Percentiles rank a stretch among this genome's conserved stretches.
phyloP scores from a whole-genome alignment of 2,113 vertebrate genomes.

The Petrocephalus microphthalmus region DNA sequence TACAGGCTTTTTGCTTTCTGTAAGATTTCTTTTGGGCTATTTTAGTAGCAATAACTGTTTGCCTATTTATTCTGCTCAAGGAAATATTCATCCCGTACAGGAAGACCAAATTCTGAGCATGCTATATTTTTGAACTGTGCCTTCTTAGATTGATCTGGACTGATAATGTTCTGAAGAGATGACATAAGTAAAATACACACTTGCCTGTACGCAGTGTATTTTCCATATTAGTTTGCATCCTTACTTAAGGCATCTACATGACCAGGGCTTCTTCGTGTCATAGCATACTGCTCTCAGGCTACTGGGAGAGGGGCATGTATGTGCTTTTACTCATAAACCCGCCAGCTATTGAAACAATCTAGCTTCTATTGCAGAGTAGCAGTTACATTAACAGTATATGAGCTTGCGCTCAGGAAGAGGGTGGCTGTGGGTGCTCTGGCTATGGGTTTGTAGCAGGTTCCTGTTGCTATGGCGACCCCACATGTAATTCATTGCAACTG shows the following conservation, averaged over 20 bases:
- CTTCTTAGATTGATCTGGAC: not conserved
- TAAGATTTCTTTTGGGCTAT: not conserved
- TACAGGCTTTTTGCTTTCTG: not conserved
- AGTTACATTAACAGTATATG: slow-evolving; percentile 38
- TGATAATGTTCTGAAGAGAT: not conserved
- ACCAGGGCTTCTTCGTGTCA: slow-evolving; percentile 13
- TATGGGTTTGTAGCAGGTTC: slow-evolving; percentile 29
- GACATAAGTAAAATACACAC: not conserved
- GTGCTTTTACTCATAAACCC: slow-evolving; percentile 57
- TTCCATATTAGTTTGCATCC: not conserved
- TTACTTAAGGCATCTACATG: not conserved
- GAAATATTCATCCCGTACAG: not conserved
- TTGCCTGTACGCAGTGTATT: not conserved
- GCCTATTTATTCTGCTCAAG: not conserved
- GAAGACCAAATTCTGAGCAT: not conserved
- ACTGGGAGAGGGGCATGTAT: slow-evolving; percentile 44
- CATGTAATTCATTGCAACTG: slow-evolving; percentile 46
- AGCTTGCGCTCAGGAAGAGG: not conserved
- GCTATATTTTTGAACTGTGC: not conserved
- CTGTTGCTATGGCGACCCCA: slow-evolving; percentile 71
- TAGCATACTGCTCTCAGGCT: slow-evolving; percentile 24
- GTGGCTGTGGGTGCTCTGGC: slow-evolving; percentile 25
- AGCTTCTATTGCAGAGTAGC: slow-evolving; percentile 44
- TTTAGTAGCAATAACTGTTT: not conserved
- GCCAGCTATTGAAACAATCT: slow-evolving; percentile 46